Evolutionary conservation across 2,113 vertebrate species (phyloP).

Genomic region (Lophochroa leadbeateri): DNA sequence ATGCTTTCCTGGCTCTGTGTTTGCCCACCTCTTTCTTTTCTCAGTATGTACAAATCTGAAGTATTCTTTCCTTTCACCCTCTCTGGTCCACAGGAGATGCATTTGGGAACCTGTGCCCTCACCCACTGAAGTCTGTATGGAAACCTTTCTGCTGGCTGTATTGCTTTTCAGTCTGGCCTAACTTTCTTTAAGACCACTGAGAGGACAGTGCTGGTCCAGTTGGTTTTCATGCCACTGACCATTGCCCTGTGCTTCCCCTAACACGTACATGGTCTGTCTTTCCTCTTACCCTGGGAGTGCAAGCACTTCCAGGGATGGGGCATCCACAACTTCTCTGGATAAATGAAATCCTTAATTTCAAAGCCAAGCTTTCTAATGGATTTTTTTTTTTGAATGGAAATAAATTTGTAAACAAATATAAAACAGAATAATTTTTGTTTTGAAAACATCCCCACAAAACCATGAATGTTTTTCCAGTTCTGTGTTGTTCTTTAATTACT

Average conservation of each 20-base stretch:
- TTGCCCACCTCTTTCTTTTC: not conserved
- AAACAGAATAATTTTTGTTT: not conserved
- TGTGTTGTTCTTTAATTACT: not conserved
- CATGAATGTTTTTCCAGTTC: not conserved
- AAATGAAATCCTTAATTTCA: not conserved
- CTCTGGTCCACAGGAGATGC: not conserved
- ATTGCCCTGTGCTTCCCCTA: not conserved
- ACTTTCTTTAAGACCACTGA: not conserved
- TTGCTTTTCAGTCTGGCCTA: not conserved
- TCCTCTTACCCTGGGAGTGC: not conserved
- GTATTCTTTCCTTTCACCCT: not conserved
- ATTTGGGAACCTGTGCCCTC: not conserved
- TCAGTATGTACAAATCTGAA: not conserved
- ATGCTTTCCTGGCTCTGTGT: not conserved
- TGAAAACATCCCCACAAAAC: not conserved
- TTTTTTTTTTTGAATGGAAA: not conserved
- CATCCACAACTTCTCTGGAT: not conserved
- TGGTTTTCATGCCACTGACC: not conserved
- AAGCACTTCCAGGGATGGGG: not conserved
- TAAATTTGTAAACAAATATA: not conserved
- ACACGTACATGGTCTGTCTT: fast-evolving
- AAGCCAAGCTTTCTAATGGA: not conserved
- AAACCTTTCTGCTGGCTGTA: not conserved
- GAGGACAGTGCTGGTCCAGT: not conserved
- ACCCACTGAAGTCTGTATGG: not conserved